These are phyloP conservation scores for Spilarctia lutea DNA, from an alignment of 2,888 invertebrate genomes.

Conservation along the genomic window DNA sequence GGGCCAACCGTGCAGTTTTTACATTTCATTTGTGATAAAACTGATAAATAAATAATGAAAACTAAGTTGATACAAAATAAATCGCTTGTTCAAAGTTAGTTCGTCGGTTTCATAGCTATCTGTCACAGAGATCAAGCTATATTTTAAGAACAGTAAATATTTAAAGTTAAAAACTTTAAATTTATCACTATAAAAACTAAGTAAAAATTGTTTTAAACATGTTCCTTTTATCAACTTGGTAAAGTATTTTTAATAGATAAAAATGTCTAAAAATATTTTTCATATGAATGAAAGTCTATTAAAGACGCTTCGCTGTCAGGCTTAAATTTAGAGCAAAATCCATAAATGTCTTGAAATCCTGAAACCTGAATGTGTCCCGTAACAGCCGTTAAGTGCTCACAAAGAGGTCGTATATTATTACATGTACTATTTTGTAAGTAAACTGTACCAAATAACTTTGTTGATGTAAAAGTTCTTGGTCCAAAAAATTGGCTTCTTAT, in stretches of 20 bases:
- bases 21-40: no score
- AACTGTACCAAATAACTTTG: background rate
- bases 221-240: background rate
- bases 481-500: background rate
- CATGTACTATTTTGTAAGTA: background rate
- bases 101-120: no score
- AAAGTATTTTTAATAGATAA: background rate
- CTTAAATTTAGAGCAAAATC: background rate
- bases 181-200: no score
- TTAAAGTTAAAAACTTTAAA: no score
- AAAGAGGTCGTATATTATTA: background rate
- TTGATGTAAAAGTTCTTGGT: background rate
- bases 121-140: no score
- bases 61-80: no score
- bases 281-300: background rate
- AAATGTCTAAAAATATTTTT: background rate
- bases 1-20: no score
- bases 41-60: no score
- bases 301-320: background rate
- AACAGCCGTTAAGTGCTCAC: slow-evolving; percentile 9
- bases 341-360: background rate
- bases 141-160: no score
- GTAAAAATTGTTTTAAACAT: background rate
- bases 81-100: no score
- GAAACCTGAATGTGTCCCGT: slow-evolving; percentile 18